Conservation (phyloP, 2,888 invertebrate species). For the Thera britannica region DNA sequence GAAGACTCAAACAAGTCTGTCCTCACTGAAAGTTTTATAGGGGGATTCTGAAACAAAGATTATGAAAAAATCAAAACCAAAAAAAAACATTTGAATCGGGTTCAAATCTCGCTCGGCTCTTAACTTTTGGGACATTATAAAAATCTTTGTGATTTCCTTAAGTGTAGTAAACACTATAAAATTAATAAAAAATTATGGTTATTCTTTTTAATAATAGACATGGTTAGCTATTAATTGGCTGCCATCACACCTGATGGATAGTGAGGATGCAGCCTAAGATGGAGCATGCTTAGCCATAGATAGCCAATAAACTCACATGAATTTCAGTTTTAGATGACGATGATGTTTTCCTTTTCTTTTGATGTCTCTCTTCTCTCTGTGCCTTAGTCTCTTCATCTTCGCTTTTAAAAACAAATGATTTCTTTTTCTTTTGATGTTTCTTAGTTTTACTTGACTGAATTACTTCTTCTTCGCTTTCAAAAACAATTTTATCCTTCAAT, state of each 20-base stretch:
- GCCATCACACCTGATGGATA: no score
- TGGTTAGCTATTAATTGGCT: not conserved
- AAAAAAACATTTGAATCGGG: not conserved
- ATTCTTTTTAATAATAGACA: not conserved
- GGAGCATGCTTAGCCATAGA: no score
- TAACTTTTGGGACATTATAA: no score
- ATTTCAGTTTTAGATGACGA: slow-evolving; percentile 17
- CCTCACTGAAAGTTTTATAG: slow-evolving; percentile 28
- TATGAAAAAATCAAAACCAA: not conserved
- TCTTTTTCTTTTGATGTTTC: slow-evolving; percentile 18
- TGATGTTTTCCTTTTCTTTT: slow-evolving; percentile 17
- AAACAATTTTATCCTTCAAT: slow-evolving; percentile 12
- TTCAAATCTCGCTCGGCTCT: not conserved
- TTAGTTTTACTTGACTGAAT: not conserved
- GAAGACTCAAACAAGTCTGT: slow-evolving; percentile 25
- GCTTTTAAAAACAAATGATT: not conserved
- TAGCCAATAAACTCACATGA: slow-evolving; percentile 2
- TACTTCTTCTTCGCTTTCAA: slow-evolving; percentile 18
- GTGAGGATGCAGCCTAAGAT: no score
- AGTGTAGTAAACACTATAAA: no score
- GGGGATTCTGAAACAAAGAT: slow-evolving; percentile 23
- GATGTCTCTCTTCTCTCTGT: not conserved
- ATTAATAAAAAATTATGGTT: no score
- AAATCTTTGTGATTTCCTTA: no score
- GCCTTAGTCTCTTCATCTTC: no score